Conservation (phyloP, 2,797 vertebrate genomes). For the Prionace glauca region DNA sequence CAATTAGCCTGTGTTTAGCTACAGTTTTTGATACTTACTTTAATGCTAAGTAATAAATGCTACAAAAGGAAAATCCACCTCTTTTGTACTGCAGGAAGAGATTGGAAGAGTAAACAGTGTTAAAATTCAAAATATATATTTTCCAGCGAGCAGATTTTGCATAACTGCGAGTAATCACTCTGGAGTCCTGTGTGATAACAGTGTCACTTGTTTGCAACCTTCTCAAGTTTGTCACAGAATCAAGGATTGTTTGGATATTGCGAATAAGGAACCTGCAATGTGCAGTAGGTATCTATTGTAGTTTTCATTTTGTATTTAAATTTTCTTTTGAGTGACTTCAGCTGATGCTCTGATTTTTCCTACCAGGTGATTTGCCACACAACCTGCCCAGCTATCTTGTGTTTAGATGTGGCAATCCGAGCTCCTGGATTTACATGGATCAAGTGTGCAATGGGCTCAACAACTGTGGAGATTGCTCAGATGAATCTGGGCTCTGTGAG, state of each 20-base stretch:
- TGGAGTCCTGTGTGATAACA: conserved; percentile 59
- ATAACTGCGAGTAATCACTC: conserved; percentile 54
- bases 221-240: conserved; percentile 56
- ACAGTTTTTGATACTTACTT: neutral
- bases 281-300: conserved; percentile 55
- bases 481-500: conserved; percentile 57
- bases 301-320: neutral
- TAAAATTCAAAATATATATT: conserved; percentile 4
- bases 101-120: neutral
- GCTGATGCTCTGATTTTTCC: neutral
- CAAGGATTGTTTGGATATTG: conserved; percentile 51
- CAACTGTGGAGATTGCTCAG: conserved; percentile 64
- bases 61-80: neutral
- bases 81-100: neutral
- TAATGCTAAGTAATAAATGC: neutral
- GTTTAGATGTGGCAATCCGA: conserved; percentile 54
- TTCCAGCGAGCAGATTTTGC: conserved; percentile 51
- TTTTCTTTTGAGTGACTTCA: neutral
- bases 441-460: conserved; percentile 58
- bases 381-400: conserved; percentile 57
- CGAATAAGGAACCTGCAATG: conserved; percentile 59
- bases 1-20: neutral
- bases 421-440: conserved; percentile 59
- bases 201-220: conserved; percentile 55
- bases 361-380: conserved; percentile 54